Percentiles rank a stretch among this genome's conserved stretches.
Conservation (phyloP, 2,113 vertebrate species). For the Dryoscopus gambensis region DNA sequence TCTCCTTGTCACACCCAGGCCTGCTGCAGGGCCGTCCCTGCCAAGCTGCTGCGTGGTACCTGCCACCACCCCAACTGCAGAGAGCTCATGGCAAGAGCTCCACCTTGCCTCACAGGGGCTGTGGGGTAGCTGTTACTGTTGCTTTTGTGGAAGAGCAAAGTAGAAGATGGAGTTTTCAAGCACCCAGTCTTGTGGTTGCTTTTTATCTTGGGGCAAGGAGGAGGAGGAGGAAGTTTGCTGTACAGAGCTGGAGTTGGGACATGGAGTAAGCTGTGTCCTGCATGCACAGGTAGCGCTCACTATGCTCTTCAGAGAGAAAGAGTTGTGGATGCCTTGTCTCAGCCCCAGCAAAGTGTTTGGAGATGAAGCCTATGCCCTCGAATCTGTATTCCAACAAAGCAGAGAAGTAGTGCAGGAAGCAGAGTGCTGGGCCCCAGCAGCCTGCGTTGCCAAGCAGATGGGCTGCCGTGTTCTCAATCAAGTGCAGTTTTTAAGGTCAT, state of each 20-base stretch:
- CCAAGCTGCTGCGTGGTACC: background rate
- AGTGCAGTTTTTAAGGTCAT: conserved; percentile 63
- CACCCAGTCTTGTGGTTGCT: background rate
- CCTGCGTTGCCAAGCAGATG: conserved; percentile 43
- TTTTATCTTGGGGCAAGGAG: background rate
- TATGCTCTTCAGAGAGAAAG: background rate
- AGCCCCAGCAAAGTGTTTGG: background rate
- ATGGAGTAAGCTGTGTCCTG: background rate
- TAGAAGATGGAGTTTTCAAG: background rate
- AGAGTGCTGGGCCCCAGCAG: conserved; percentile 19
- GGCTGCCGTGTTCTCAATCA: conserved; percentile 58
- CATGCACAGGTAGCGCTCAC: background rate
- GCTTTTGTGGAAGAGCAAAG: background rate
- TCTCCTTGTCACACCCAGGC: background rate
- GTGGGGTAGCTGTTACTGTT: background rate
- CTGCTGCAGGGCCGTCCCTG: background rate
- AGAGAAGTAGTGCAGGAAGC: background rate
- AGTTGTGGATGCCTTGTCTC: background rate
- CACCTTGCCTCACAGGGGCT: rapidly evolving
- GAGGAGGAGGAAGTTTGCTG: background rate
- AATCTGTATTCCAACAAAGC: conserved; percentile 13
- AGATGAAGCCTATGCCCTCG: background rate
- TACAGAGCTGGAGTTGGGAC: background rate
- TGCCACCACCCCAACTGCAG: background rate
- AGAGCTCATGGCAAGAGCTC: background rate